These are phyloP conservation scores for Catharus bicknelli DNA, from an alignment of 2,113 vertebrate genomes.

Conservation along the genomic window DNA sequence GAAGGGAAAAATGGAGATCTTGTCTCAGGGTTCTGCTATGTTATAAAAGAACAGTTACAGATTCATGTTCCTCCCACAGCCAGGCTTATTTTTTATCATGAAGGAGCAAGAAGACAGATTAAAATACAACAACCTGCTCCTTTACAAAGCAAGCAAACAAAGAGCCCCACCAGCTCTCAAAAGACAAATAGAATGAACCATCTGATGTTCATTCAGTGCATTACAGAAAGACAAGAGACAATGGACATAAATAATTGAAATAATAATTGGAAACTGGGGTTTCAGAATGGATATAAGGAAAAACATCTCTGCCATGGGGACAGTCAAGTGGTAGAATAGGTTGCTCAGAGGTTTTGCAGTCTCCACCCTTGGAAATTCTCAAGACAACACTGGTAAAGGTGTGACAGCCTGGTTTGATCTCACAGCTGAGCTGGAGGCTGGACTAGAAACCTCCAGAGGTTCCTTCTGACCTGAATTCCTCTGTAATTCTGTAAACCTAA, in stretches of 20 bases:
- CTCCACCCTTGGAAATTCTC: background rate
- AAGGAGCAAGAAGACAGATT: background rate
- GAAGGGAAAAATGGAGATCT: background rate
- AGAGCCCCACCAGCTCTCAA: background rate
- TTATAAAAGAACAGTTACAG: background rate
- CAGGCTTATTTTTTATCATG: background rate
- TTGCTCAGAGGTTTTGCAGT: background rate
- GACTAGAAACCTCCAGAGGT: background rate
- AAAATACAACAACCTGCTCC: background rate
- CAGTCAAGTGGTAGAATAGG: background rate
- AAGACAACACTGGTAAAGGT: background rate
- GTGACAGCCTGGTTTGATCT: background rate
- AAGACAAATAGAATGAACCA: background rate
- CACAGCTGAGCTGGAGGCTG: background rate
- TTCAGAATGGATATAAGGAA: background rate
- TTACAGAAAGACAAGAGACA: background rate
- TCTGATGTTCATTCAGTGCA: background rate
- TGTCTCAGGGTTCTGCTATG: background rate
- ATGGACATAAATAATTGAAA: background rate
- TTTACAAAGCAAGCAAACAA: background rate
- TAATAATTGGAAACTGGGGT: background rate
- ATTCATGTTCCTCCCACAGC: background rate
- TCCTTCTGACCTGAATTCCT: background rate
- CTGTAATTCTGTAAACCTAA: background rate
- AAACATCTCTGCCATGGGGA: background rate